These are phyloP conservation scores for Montifringilla adamsi DNA, from an alignment of 2,113 vertebrate genomes.

Conservation along the genomic window DNA sequence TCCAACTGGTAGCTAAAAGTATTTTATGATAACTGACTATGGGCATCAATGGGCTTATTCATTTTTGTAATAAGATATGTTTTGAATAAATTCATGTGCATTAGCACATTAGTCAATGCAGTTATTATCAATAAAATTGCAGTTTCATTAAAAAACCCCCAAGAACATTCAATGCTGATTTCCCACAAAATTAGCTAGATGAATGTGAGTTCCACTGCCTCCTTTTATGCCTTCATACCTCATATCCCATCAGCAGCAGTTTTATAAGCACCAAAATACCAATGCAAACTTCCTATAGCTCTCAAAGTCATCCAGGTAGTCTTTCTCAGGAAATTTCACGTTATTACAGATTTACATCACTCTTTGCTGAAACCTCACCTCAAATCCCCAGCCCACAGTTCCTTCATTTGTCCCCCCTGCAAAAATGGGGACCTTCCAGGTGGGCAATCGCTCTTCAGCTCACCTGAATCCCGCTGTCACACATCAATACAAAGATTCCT, in stretches of 20 bases:
- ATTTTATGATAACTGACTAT: not conserved
- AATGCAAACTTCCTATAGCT: not conserved
- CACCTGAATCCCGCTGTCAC: not conserved
- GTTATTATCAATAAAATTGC: not conserved
- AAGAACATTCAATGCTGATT: not conserved
- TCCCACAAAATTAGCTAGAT: not conserved
- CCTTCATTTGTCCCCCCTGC: too few species aligned
- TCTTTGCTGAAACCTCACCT: not conserved
- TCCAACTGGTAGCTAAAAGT: not conserved
- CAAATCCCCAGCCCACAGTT: rapidly evolving
- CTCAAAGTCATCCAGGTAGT: not conserved
- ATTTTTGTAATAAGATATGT: not conserved
- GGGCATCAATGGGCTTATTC: not conserved
- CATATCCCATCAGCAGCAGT: not conserved
- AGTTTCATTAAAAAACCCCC: not conserved
- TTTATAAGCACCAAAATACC: not conserved
- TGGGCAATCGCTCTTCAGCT: rapidly evolving
- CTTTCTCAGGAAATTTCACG: not conserved
- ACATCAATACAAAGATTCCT: not conserved
- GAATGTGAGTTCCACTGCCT: not conserved
- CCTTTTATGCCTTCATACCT: not conserved
- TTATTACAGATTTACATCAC: rapidly evolving
- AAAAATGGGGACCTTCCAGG: not conserved
- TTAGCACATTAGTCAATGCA: not conserved
- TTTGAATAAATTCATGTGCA: not conserved